Base-by-base conservation (phyloP, 2,797 vertebrate species). In the Enteromius treurensis region DNA sequence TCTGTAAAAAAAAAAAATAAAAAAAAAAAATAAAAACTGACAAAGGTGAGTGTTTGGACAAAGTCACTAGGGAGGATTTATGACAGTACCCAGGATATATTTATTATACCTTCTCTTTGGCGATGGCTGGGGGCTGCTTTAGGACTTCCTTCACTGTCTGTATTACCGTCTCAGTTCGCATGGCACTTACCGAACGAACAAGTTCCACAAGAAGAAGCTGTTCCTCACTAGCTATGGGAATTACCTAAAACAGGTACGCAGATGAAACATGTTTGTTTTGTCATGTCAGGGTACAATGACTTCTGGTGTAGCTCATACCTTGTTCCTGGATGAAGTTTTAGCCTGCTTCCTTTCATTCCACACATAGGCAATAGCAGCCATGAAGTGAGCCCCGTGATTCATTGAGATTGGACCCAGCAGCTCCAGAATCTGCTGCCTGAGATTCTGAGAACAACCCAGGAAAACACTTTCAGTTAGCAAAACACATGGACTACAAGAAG, bases 361-460 rank as follows among this genome's bases (percentile, higher is more conserved):
- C 40, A 99, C 98, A 81, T 98, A 99, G 0, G 98, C 98, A 84
- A 99, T 96, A n/a, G 98, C 97, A 88, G 98, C 98, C 98, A 99
- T 99, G 90, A 99, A 99, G 87, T 99, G 97, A 88, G 98, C 96
- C 0, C 98, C 98, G 0, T 99, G 98, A 93, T 99, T 98, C 98
- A 99, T 99, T 87, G 98, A 99, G 91, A 99, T 98, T 8, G 98
- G 98, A 17, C 98, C 98, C 81, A 99, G 87, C 60, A 99, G 94
- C 90, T 99, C 98, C 2, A 99, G 93, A 85, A 99, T 98, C 92
- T 99, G 98, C 88, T 99, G 98, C 68, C 98, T 95, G 85, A 99
- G 93, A 89, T 98, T 99, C 98, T 99, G 90, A 86, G 17, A 71
- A 71, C 26, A 69, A 26, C 5, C 17, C 51, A 9, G 32, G 5